phyloP scores from a whole-genome alignment of 1,140 invertebrate genomes.

The Spodoptera frugiperda region DNA sequence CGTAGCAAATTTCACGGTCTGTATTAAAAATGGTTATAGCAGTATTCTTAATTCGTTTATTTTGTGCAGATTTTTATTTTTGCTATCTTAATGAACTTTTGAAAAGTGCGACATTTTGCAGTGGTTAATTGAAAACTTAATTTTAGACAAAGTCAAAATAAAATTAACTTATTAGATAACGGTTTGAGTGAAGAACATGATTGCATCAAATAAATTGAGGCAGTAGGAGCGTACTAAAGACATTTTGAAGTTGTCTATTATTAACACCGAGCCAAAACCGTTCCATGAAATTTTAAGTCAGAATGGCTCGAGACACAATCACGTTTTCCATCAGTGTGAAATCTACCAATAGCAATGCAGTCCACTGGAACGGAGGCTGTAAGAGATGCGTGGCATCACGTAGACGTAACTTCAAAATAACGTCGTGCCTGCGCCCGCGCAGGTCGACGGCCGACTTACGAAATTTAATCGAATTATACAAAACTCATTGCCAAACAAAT shows the following conservation, averaged over 20 bases:
- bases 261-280: slow-evolving; percentile 50
- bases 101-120: background rate
- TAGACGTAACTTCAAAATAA: slow-evolving; percentile 68
- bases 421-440: slow-evolving; percentile 54
- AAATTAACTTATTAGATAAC: background rate
- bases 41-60: slow-evolving; percentile 58
- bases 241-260: slow-evolving; percentile 48
- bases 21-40: slow-evolving; percentile 54
- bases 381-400: slow-evolving; percentile 70
- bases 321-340: slow-evolving; percentile 69
- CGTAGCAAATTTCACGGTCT: slow-evolving; percentile 64
- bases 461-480: slow-evolving; percentile 73
- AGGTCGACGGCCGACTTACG: slow-evolving; percentile 65
- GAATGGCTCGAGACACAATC: slow-evolving; percentile 67
- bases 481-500: slow-evolving; percentile 58
- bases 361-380: slow-evolving; percentile 63
- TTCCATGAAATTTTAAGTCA: slow-evolving; percentile 59
- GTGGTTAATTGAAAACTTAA: background rate
- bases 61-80: slow-evolving; percentile 35
- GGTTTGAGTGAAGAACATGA: background rate
- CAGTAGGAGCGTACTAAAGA: background rate
- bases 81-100: background rate
- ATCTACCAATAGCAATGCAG: slow-evolving; percentile 64
- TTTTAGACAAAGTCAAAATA: background rate
- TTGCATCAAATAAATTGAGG: slow-evolving; percentile 1